These are phyloP conservation scores for Brachyhypopomus occidentalis DNA, from an alignment of 2,113 vertebrate species.

Conservation along the genomic window DNA sequence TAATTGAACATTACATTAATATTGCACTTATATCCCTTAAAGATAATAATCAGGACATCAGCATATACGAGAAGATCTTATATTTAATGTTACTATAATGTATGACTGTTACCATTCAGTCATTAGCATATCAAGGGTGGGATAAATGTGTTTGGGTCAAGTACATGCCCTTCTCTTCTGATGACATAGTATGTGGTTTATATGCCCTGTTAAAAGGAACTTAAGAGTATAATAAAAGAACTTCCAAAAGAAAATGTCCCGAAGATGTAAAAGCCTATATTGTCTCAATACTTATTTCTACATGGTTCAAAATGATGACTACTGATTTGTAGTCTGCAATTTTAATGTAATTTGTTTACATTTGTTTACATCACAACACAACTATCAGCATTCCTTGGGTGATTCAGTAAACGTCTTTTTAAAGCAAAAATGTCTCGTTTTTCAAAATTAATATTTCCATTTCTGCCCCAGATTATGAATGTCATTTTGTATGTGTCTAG, in stretches of 20 bases:
- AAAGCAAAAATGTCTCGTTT: too few relatives aligned
- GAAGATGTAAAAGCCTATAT: not conserved
- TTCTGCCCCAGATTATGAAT: too few relatives aligned
- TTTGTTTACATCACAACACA: conserved; percentile 50
- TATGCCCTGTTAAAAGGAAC: not conserved
- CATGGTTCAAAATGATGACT: not conserved
- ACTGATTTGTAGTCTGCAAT: not conserved
- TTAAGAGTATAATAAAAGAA: not conserved
- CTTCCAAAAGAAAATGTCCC: not conserved
- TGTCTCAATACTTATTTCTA: not conserved
- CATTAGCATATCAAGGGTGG: not conserved
- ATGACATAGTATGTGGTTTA: not conserved
- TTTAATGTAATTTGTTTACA: not conserved
- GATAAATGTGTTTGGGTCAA: not conserved
- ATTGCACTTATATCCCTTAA: not conserved
- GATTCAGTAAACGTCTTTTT: conserved; percentile 57
- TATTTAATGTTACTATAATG: not conserved
- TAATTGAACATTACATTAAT: too few relatives aligned
- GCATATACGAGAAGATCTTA: not conserved
- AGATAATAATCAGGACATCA: not conserved
- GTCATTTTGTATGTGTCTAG: too few relatives aligned
- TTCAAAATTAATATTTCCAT: too few relatives aligned
- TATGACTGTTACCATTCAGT: not conserved
- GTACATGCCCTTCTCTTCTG: not conserved
- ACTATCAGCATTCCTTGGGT: not conserved